phyloP scores from a whole-genome alignment of 2,797 vertebrate genomes.

The Melanotaenia parkinsoni region DNA sequence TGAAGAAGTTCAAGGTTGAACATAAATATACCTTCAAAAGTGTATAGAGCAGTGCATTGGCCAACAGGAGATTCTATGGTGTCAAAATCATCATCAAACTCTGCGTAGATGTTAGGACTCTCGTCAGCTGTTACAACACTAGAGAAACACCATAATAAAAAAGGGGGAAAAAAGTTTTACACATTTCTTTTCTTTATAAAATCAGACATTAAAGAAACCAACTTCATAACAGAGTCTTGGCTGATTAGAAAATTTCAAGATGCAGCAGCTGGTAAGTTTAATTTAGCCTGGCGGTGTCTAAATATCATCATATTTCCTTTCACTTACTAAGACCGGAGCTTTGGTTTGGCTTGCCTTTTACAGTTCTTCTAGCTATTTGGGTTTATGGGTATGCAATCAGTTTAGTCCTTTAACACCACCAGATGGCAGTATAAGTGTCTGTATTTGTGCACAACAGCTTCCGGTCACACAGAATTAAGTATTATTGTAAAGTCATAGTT shows the following conservation, averaged over 20 bases:
- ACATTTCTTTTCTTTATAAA: neutral
- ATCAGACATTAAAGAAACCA: neutral
- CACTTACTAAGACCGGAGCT: no score
- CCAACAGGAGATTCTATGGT: conserved; percentile 80
- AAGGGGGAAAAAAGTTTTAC: neutral
- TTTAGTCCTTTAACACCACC: no score
- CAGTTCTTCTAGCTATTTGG: no score
- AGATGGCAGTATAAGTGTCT: no score
- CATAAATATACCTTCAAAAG: conserved; percentile 82
- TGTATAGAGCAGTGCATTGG: conserved; percentile 86
- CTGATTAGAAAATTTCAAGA: neutral
- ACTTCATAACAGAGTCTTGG: neutral
- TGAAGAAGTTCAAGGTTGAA: neutral
- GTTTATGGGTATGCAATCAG: no score
- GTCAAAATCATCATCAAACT: conserved; percentile 89
- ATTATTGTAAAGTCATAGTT: no score
- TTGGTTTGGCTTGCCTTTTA: no score
- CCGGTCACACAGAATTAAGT: no score
- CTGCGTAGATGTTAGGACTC: conserved; percentile 76
- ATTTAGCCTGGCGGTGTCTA: neutral
- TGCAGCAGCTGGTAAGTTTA: neutral
- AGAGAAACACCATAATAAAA: conserved; percentile 37
- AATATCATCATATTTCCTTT: neutral
- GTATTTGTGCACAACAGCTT: no score
- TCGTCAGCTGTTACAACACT: conserved; percentile 68